Conservation (phyloP, 2,797 vertebrate genomes). For the Rhinichthys osculus region DNA sequence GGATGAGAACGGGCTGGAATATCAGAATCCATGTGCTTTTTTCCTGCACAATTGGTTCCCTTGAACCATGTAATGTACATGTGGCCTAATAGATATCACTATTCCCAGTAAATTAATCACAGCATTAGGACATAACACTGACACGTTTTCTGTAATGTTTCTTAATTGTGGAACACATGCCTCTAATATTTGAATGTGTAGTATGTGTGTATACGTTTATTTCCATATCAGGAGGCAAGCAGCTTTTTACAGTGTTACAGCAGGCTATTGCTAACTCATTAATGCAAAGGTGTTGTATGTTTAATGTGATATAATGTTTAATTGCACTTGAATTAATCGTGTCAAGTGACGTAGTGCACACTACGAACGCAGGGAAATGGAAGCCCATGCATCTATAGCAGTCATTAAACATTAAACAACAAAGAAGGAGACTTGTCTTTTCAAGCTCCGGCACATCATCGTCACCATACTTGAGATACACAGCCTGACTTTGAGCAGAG, state of each 20-base stretch:
- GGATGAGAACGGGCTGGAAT: too few relatives aligned
- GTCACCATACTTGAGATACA: slow-evolving; percentile 43
- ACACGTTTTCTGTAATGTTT: too few relatives aligned
- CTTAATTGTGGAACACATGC: too few relatives aligned
- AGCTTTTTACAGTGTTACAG: background rate
- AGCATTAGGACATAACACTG: background rate
- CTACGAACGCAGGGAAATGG: background rate
- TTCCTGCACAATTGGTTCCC: too few relatives aligned
- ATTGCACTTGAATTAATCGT: background rate
- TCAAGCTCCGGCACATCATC: background rate
- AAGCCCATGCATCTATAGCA: background rate
- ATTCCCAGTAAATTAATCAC: background rate
- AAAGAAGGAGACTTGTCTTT: background rate
- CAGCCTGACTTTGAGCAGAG: slow-evolving; percentile 79
- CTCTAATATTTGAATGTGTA: too few relatives aligned
- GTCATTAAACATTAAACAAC: background rate
- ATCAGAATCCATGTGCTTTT: too few relatives aligned
- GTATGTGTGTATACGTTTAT: background rate
- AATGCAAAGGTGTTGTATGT: background rate
- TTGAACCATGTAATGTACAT: too few relatives aligned
- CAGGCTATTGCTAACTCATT: background rate
- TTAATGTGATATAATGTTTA: background rate
- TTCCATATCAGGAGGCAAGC: background rate
- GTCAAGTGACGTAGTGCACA: background rate
- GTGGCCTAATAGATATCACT: background rate